Evolutionary conservation across 2,113 vertebrate genomes (phyloP).

Genomic region (Sarotherodon lohbergeri): DNA sequence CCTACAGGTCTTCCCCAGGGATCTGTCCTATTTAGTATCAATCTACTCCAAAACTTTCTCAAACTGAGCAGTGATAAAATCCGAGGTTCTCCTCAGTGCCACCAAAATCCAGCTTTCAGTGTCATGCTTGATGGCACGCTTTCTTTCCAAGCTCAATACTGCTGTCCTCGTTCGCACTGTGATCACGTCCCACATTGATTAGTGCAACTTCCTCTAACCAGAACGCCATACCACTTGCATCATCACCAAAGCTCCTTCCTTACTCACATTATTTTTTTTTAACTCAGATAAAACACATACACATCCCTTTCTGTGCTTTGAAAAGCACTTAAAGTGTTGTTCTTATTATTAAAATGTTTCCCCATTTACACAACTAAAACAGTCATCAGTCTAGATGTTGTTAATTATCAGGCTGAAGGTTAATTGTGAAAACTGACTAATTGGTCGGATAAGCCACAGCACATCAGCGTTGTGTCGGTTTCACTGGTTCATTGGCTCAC

Average conservation of each 20-base stretch:
- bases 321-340: too few relatives aligned
- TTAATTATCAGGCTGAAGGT: background rate
- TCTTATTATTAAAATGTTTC: background rate
- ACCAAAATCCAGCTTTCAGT: background rate
- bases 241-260: background rate
- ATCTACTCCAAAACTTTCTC: background rate
- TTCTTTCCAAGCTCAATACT: background rate
- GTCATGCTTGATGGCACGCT: background rate
- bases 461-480: background rate
- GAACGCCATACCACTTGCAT: background rate
- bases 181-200: background rate
- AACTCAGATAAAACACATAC: background rate
- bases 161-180: background rate
- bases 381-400: background rate
- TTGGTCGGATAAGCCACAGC: background rate
- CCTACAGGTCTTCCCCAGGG: fast-evolving
- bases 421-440: background rate
- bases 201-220: background rate
- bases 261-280: fast-evolving
- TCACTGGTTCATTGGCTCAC: background rate
- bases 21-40: background rate
- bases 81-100: background rate
- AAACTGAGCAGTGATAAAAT: background rate
- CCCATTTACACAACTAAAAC: background rate
- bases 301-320: background rate